Evolutionary conservation across 2,113 vertebrate species (phyloP).

Genomic region (Mixornis gularis): DNA sequence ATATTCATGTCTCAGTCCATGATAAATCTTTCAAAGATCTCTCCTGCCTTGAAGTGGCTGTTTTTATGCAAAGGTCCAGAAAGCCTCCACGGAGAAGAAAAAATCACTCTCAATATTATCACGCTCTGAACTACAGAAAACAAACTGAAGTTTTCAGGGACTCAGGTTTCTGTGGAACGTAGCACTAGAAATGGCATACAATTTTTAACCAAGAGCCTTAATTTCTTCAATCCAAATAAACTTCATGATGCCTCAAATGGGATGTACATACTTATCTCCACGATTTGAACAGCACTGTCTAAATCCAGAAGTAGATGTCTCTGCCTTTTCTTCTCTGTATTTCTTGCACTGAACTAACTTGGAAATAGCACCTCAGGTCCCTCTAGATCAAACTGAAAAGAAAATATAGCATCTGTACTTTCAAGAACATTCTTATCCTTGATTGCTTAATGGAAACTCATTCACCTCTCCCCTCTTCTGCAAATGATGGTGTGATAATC

Average conservation of each 20-base stretch:
- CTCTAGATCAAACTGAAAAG: neutral
- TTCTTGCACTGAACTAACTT: neutral
- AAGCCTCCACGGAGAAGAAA: neutral
- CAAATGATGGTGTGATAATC: neutral
- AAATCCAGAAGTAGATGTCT: neutral
- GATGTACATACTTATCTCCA: neutral
- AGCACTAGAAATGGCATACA: neutral
- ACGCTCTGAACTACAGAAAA: neutral
- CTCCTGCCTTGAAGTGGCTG: neutral
- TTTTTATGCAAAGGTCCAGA: neutral
- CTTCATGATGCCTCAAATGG: neutral
- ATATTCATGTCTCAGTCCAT: neutral
- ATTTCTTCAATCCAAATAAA: neutral
- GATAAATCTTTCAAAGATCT: neutral
- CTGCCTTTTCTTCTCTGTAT: neutral
- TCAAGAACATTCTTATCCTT: neutral
- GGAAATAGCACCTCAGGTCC: neutral
- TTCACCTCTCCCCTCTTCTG: neutral
- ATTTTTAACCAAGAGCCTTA: neutral
- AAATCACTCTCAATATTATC: neutral
- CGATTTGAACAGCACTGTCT: neutral
- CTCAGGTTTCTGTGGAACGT: neutral
- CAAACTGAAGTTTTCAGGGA: neutral
- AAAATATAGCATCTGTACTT: neutral
- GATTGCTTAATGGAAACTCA: neutral